Evolutionary conservation across 2,113 vertebrate species (phyloP).

Genomic region (Elephantulus edwardii): DNA sequence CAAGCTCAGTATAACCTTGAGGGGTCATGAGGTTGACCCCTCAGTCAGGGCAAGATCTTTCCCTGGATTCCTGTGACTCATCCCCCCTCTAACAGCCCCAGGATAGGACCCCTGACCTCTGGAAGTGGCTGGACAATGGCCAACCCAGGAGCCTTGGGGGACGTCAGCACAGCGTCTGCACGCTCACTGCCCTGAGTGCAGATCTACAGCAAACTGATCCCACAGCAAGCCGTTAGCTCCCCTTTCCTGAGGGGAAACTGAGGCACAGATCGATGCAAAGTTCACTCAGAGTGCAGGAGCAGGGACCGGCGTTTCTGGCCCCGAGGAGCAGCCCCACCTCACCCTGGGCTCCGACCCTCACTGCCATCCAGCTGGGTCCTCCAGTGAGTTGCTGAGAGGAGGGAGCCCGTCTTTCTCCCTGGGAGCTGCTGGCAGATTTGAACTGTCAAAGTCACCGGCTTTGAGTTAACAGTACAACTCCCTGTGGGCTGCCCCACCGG

Average conservation of each 20-base stretch:
- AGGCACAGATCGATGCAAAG: background rate
- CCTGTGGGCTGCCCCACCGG: no score
- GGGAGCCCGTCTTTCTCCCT: no score
- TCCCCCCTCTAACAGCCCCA: no score
- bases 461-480: no score
- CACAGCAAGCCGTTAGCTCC: accelerated
- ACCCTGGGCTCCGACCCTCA: no score
- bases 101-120: accelerated
- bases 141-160: background rate
- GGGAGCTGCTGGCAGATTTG: no score
- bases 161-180: accelerated
- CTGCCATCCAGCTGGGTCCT: background rate
- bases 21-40: background rate
- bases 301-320: background rate
- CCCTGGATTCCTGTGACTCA: no score
- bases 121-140: accelerated
- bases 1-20: accelerated
- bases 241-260: background rate
- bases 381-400: no score
- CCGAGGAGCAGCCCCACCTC: background rate
- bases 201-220: background rate
- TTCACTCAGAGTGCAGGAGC: background rate
- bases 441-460: no score
- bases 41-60: background rate
- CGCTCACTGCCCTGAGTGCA: background rate